Conservation (phyloP, 2,797 vertebrate genomes). For the Podargus strigoides region DNA sequence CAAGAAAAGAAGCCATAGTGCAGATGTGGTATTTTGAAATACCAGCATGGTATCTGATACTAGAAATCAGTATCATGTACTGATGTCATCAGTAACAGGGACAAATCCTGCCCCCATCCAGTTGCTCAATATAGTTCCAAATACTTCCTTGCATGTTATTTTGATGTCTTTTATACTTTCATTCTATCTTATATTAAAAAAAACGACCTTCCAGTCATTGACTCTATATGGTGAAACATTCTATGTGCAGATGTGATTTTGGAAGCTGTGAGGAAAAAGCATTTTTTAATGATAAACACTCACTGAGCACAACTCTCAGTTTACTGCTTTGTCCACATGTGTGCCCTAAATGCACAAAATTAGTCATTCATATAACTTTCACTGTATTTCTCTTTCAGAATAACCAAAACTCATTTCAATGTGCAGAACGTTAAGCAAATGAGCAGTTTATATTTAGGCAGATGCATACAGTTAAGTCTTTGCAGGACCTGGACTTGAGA, state of each 20-base stretch:
- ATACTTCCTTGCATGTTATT: not conserved
- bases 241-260: not conserved
- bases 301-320: not conserved
- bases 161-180: not conserved
- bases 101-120: not conserved
- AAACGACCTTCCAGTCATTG: not conserved
- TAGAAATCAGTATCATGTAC: not conserved
- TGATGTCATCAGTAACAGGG: not conserved
- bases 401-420: not conserved
- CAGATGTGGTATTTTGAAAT: not conserved
- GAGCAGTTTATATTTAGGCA: not conserved
- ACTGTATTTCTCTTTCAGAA: not conserved
- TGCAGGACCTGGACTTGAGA: not conserved
- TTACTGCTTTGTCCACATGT: not conserved
- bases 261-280: not conserved
- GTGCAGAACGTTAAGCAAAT: not conserved
- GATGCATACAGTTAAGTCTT: not conserved
- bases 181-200: not conserved
- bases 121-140: not conserved
- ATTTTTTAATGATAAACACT: not conserved
- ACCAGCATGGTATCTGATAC: accelerated
- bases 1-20: not conserved
- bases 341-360: not conserved
- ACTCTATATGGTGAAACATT: not conserved
- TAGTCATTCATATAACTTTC: not conserved